Evolutionary conservation across 2,797 vertebrate genomes (phyloP).

Genomic region (Eupleurogrammus muticus): DNA sequence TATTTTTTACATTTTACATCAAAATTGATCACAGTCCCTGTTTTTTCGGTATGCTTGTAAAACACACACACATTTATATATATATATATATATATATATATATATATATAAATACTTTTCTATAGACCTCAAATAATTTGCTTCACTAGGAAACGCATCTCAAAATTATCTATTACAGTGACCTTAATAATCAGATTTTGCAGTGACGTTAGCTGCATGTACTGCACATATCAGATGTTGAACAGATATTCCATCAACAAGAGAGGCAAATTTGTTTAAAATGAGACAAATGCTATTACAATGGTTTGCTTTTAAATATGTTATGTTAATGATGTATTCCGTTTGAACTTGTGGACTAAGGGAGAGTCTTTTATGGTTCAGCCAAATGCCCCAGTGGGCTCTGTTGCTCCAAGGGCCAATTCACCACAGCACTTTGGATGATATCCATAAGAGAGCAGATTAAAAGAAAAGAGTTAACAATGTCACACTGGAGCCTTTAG

Average conservation of each 20-base stretch:
- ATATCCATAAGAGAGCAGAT: conserved; percentile 12
- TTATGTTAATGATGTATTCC: too few relatives aligned
- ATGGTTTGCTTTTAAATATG: neutral
- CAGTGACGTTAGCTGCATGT: neutral
- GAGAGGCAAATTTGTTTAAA: neutral
- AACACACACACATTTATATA: too few relatives aligned
- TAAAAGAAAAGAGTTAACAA: conserved; percentile 4
- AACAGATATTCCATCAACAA: neutral
- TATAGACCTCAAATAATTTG: too few relatives aligned
- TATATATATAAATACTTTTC: too few relatives aligned
- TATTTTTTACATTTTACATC: too few relatives aligned
- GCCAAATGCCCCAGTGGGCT: neutral
- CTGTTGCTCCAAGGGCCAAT: conserved; percentile 1
- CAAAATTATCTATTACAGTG: too few relatives aligned
- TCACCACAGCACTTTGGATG: conserved; percentile 1
- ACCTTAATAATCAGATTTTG: too few relatives aligned
- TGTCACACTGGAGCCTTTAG: neutral
- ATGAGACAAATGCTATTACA: neutral
- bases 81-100: too few relatives aligned
- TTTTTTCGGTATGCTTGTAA: too few relatives aligned
- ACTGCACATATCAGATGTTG: neutral
- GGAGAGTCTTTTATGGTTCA: neutral
- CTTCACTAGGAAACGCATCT: too few relatives aligned
- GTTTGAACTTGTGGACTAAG: conserved; percentile 7
- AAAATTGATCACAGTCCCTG: too few relatives aligned